Evolutionary conservation across 1,140 invertebrate species (phyloP).

Genomic region (Amyelois transitella): DNA sequence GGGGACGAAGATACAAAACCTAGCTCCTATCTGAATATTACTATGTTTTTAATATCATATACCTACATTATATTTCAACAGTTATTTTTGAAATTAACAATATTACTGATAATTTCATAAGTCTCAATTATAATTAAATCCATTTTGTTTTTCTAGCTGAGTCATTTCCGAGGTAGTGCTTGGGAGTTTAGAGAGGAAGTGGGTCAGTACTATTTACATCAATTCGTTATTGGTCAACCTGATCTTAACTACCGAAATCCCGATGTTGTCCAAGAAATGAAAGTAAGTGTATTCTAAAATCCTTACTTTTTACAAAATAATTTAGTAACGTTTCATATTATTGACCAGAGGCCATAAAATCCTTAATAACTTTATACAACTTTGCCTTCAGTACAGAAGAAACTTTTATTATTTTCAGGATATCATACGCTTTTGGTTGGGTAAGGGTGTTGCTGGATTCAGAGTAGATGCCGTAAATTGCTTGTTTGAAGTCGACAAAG

Average conservation of each 20-base stretch:
- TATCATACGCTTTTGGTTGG: slow-evolving; percentile 83
- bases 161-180: slow-evolving; percentile 80
- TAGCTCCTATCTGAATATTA: no score
- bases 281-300: slow-evolving; percentile 32
- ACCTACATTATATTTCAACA: no score
- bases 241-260: slow-evolving; percentile 85
- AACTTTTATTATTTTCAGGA: no score
- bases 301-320: neutral
- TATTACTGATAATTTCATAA: neutral
- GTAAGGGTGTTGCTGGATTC: slow-evolving; percentile 84
- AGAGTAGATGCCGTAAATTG: slow-evolving; percentile 80
- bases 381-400: no score
- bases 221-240: slow-evolving; percentile 82
- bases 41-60: no score
- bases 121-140: neutral
- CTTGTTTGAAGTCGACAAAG: slow-evolving; percentile 73
- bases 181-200: slow-evolving; percentile 82
- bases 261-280: slow-evolving; percentile 80
- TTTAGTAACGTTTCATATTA: neutral
- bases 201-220: slow-evolving; percentile 84
- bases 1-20: no score
- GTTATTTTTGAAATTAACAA: no score
- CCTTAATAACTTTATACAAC: no score
- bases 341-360: no score
- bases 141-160: slow-evolving; percentile 63